Conservation (phyloP, 2,797 vertebrate genomes). For the Leptoclinus maculatus region DNA sequence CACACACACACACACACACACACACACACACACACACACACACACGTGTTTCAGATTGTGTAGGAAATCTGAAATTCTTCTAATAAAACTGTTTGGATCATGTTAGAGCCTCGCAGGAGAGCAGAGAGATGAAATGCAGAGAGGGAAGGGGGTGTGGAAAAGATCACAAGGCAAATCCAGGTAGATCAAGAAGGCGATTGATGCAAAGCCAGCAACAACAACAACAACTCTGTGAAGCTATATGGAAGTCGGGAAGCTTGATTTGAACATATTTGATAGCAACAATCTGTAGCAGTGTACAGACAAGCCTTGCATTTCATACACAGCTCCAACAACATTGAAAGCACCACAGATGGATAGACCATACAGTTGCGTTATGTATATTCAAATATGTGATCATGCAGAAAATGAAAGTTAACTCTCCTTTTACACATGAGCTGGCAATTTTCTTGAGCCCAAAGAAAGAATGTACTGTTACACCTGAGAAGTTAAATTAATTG, state of each 20-base stretch:
- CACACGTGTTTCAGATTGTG: neutral
- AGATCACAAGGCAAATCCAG: neutral
- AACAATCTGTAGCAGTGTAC: slow-evolving; percentile 8
- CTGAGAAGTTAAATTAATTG: neutral
- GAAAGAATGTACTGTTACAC: neutral
- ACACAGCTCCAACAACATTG: neutral
- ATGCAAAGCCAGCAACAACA: neutral
- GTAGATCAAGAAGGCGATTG: neutral
- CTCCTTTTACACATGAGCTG: neutral
- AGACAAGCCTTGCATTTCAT: neutral
- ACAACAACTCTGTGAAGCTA: neutral
- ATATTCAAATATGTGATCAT: neutral
- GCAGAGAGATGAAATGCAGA: neutral
- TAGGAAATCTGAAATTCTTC: neutral
- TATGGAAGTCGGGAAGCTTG: neutral
- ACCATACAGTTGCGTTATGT: neutral
- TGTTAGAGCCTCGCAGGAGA: neutral
- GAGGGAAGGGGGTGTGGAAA: neutral
- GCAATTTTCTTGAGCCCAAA: neutral
- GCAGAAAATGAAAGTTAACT: neutral
- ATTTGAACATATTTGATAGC: slow-evolving; percentile 17
- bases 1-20: neutral
- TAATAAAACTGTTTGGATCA: neutral
- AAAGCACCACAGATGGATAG: neutral
- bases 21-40: slow-evolving; percentile 2